A percentile compares a stretch with the other conserved stretches of the same genome.
Evolutionary conservation across 2,113 vertebrate species (phyloP).

Genomic region (Esox niger): DNA sequence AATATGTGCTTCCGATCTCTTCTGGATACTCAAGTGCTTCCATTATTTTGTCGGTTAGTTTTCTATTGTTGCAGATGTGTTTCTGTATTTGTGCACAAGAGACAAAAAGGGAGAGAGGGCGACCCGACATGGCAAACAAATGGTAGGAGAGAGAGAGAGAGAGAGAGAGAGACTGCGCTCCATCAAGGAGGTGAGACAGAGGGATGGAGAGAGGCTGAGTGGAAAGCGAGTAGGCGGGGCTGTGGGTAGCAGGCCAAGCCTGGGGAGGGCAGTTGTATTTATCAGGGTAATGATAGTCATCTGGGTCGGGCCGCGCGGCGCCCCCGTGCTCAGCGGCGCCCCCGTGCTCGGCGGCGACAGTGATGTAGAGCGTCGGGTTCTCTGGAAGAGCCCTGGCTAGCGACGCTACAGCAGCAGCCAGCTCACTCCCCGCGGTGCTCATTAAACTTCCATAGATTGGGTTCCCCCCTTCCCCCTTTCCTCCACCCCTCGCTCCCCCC

Average conservation of each 20-base stretch:
- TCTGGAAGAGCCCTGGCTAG: conserved; percentile 45
- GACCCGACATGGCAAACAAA: too few species aligned
- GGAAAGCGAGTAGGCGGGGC: conserved; percentile 15
- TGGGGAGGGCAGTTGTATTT: conserved; percentile 70
- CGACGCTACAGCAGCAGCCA: conserved; percentile 57
- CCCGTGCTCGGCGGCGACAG: conserved; percentile 56
- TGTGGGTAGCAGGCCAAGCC: conserved; percentile 34
- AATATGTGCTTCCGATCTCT: too few species aligned
- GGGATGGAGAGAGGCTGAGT: conserved; percentile 8
- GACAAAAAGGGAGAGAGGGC: too few species aligned
- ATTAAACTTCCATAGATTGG: conserved; percentile 78
- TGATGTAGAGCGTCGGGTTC: conserved; percentile 61
- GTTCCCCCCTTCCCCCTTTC: conserved; percentile 55
- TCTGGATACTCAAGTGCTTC: too few species aligned
- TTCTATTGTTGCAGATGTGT: conserved; percentile 29
- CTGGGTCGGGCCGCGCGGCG: conserved; percentile 43
- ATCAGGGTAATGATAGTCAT: conserved; percentile 73
- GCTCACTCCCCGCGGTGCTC: conserved; percentile 77
- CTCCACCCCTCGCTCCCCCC: conserved; percentile 57
- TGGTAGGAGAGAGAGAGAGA: background rate
- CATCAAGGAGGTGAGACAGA: background rate
- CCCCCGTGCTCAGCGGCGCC: conserved; percentile 15
- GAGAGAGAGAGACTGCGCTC: background rate
- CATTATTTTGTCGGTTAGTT: background rate
- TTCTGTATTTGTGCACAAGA: conserved; percentile 24